Conservation (phyloP, 2,797 vertebrate genomes). For the Coendou prehensilis region DNA sequence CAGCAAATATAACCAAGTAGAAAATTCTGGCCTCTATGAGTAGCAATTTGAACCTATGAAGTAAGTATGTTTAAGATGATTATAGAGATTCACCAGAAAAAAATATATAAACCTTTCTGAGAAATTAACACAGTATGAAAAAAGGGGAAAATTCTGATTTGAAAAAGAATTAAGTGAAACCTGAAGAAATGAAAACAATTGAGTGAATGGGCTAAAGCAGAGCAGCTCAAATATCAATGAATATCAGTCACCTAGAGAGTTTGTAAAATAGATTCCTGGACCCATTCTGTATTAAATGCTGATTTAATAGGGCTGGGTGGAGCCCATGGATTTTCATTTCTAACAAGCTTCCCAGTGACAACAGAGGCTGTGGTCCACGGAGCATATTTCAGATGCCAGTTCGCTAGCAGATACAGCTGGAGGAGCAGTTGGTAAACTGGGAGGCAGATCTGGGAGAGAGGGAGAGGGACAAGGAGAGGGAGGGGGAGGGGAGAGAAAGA, state of each 20-base stretch:
- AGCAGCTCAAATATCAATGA: neutral
- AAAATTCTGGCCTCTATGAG: neutral
- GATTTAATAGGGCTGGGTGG: neutral
- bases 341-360: neutral
- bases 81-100: slow-evolving; percentile 21
- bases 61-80: slow-evolving; percentile 42
- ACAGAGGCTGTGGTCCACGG: neutral
- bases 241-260: neutral
- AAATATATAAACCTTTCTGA: neutral
- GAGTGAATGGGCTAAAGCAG: neutral
- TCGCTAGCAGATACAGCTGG: neutral
- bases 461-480: neutral
- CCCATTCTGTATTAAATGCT: neutral
- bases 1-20: neutral
- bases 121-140: neutral
- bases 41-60: slow-evolving; percentile 33
- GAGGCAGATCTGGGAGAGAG: neutral
- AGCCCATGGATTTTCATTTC: neutral
- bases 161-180: neutral
- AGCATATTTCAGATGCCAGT: neutral
- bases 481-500: neutral
- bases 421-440: neutral
- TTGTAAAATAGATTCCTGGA: neutral
- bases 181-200: neutral
- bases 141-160: neutral